These are phyloP conservation scores for Agrenia bidenticulata DNA, from an alignment of 2,888 invertebrate genomes.

Conservation along the genomic window DNA sequence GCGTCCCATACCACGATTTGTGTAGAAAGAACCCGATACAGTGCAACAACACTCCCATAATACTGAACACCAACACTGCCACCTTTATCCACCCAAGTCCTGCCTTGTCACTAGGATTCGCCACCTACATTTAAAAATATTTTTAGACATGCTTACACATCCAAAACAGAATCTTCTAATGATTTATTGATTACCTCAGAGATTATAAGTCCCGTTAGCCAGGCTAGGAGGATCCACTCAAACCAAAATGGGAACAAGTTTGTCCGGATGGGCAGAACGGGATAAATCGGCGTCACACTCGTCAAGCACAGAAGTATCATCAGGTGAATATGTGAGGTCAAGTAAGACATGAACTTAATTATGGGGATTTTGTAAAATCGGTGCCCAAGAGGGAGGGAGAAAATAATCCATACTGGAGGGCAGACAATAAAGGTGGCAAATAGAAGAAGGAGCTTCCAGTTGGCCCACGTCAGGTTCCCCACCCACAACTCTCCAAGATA, in stretches of 20 bases:
- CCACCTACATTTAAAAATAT: conserved; percentile 15
- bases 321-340: conserved; percentile 97
- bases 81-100: conserved; percentile 93
- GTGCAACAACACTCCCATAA: conserved; percentile 87
- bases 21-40: conserved; percentile 62
- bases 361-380: conserved; percentile 98
- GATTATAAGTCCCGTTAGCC: conserved; percentile 90
- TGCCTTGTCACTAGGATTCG: conserved; percentile 93
- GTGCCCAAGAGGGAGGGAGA: conserved; percentile 88
- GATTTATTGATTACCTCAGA: conserved; percentile 97
- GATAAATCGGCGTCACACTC: conserved; percentile 83
- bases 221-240: conserved; percentile 91
- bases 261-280: conserved; percentile 66
- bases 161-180: conserved; percentile 63
- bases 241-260: conserved; percentile 87
- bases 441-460: conserved; percentile 89
- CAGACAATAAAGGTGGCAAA: conserved; percentile 89
- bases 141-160: too few species aligned
- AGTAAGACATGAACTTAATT: conserved; percentile 99
- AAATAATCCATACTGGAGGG: conserved; percentile 94
- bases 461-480: conserved; percentile 94
- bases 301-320: conserved; percentile 89
- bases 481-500: conserved; percentile 97
- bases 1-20: conserved; percentile 72
- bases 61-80: conserved; percentile 80